Percentiles rank a stretch among this genome's conserved stretches.
phyloP scores from a whole-genome alignment of 2,888 invertebrate species.

The Ormyrus pomaceus region DNA sequence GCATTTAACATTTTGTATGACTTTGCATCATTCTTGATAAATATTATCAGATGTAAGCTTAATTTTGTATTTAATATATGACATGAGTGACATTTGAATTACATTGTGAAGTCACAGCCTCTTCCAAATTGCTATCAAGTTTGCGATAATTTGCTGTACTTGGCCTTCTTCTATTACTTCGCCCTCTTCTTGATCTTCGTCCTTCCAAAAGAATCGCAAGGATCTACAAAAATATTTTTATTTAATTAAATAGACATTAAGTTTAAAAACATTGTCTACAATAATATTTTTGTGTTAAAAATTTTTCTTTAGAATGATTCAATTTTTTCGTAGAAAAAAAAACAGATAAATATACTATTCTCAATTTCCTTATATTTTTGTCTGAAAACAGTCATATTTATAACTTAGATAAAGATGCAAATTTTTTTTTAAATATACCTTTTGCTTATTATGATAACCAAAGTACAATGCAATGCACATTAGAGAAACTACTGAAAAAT shows the following conservation, averaged over 20 bases:
- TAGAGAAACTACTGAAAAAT: conserved; percentile 81
- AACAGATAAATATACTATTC: not conserved
- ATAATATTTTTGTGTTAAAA: no score
- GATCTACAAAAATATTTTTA: conserved; percentile 74
- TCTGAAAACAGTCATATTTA: conserved; percentile 9
- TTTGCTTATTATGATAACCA: conserved; percentile 82
- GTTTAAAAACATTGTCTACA: not conserved
- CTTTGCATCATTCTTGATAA: not conserved
- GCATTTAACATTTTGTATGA: conserved; percentile 13
- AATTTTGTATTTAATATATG: conserved; percentile 75
- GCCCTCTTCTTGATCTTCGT: conserved; percentile 74
- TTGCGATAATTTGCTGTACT: conserved; percentile 82
- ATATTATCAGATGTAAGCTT: not conserved
- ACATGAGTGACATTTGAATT: conserved; percentile 78
- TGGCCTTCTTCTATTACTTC: conserved; percentile 76
- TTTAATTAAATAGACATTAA: not conserved
- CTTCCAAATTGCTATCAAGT: conserved; percentile 82
- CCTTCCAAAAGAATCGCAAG: conserved; percentile 82
- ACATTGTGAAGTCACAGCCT: conserved; percentile 81
- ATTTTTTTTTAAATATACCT: conserved; percentile 71
- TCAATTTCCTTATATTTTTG: no score
- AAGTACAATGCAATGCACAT: conserved; percentile 81
- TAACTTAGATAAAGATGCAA: conserved; percentile 5
- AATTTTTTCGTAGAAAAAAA: conserved; percentile 12
- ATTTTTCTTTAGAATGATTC: not conserved